Evolutionary conservation across 2,888 invertebrate genomes (phyloP).

Genomic region (Coronaproctus castanopsis): DNA sequence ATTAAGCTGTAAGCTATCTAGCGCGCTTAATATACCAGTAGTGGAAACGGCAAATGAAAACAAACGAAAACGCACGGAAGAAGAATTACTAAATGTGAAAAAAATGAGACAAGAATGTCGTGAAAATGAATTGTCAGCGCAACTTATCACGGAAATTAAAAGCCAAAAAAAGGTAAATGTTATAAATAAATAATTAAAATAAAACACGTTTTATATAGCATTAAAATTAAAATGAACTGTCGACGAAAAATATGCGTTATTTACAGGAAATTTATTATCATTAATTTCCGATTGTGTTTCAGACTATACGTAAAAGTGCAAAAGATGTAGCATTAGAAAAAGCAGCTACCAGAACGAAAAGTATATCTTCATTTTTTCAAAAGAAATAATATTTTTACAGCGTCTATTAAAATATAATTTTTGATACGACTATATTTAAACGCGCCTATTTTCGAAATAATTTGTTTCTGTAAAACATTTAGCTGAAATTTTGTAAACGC

Average conservation of each 20-base stretch:
- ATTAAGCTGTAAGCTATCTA: slow-evolving; percentile 39
- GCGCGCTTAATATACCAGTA: slow-evolving; percentile 40
- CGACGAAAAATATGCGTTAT: too few relatives aligned
- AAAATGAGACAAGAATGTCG: slow-evolving; percentile 18
- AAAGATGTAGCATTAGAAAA: slow-evolving; percentile 57
- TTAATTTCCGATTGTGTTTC: not conserved
- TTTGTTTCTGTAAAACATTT: too few relatives aligned
- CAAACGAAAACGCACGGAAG: slow-evolving; percentile 26
- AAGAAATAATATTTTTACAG: slow-evolving; percentile 33
- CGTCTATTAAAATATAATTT: too few relatives aligned
- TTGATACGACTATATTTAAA: too few relatives aligned
- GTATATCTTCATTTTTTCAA: slow-evolving; percentile 57
- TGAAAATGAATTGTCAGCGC: slow-evolving; percentile 1
- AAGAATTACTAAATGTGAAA: slow-evolving; percentile 26
- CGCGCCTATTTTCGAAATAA: too few relatives aligned
- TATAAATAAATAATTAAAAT: too few relatives aligned
- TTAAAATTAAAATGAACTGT: too few relatives aligned
- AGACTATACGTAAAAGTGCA: slow-evolving; percentile 28
- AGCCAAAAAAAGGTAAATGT: too few relatives aligned
- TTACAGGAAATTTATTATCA: too few relatives aligned
- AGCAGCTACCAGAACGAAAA: slow-evolving; percentile 58
- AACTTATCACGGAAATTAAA: not conserved
- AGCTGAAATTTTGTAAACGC: too few relatives aligned
- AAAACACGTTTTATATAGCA: too few relatives aligned
- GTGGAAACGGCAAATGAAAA: slow-evolving; percentile 33